Percentiles rank a stretch among this genome's conserved stretches.
These are phyloP conservation scores for Taxidea taxus DNA, from an alignment of 2,113 vertebrate species.

Conservation along the genomic window DNA sequence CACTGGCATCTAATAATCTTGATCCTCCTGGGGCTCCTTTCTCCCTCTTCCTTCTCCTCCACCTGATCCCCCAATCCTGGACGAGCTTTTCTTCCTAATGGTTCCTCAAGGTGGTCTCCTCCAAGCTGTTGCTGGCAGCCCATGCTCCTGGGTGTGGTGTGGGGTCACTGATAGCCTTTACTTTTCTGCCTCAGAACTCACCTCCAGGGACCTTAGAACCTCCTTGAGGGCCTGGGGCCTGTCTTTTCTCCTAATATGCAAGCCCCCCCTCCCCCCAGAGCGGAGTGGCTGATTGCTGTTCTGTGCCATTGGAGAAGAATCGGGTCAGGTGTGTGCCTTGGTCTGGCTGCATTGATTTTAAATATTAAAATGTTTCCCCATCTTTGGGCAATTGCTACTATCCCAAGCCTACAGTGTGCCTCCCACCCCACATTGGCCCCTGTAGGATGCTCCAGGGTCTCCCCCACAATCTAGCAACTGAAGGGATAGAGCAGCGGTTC, in stretches of 20 bases:
- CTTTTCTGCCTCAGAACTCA: neutral
- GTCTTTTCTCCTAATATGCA: neutral
- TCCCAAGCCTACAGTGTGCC: neutral
- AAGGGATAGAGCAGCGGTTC: neutral
- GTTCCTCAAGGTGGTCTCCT: neutral
- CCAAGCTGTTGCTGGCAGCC: neutral
- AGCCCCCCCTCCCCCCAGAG: neutral
- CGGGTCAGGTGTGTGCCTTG: neutral
- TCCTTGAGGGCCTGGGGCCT: neutral
- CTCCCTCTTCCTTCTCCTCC: neutral
- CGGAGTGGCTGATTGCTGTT: neutral
- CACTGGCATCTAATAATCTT: neutral
- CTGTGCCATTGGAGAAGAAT: neutral
- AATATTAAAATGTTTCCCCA: neutral
- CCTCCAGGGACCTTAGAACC: neutral
- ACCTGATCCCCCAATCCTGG: neutral
- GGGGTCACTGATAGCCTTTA: neutral
- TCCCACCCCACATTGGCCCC: accelerated
- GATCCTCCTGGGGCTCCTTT: neutral
- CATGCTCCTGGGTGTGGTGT: neutral
- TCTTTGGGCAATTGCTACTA: neutral
- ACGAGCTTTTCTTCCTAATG: neutral
- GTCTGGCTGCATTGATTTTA: neutral
- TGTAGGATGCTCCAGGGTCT: neutral
- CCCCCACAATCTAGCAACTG: neutral